A percentile compares a stretch with the other conserved stretches of the same genome.
These are phyloP conservation scores for Conopomorpha cramerella DNA, from an alignment of 1,140 invertebrate genomes.

Conservation along the genomic window DNA sequence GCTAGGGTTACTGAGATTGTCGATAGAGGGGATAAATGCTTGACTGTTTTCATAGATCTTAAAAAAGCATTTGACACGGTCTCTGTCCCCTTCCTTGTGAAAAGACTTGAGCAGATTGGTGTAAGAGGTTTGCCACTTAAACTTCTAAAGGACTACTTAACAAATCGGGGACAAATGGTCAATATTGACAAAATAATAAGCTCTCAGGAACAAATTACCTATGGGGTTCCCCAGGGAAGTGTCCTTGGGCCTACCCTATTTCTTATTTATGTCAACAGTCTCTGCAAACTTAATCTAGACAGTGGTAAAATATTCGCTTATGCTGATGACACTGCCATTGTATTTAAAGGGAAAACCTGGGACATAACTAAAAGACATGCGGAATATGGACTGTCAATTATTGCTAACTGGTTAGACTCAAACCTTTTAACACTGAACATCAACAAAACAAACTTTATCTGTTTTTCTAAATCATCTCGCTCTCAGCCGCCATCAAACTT, in stretches of 20 bases:
- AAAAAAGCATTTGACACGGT: conserved; percentile 18
- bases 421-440: conserved; percentile 4
- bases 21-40: conserved; percentile 7
- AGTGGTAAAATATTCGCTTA: not conserved
- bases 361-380: not conserved
- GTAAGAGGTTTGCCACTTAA: conserved; percentile 1
- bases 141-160: not conserved
- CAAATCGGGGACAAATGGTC: not conserved
- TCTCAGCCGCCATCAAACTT: not conserved
- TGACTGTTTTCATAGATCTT: conserved; percentile 12
- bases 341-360: conserved; percentile 4
- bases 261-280: not conserved
- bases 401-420: not conserved
- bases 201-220: not conserved
- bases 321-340: conserved; percentile 4
- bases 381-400: not conserved
- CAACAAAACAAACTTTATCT: conserved; percentile 4
- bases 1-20: not conserved
- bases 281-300: not conserved
- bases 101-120: conserved; percentile 3
- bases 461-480: not conserved
- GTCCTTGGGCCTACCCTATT: conserved; percentile 5
- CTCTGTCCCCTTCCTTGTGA: conserved; percentile 3
- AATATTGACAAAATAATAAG: not conserved
- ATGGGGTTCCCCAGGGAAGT: conserved; percentile 5